Evolutionary conservation across 1,140 invertebrate species (phyloP).

Genomic region (Caenorhabditis brenneri): DNA sequence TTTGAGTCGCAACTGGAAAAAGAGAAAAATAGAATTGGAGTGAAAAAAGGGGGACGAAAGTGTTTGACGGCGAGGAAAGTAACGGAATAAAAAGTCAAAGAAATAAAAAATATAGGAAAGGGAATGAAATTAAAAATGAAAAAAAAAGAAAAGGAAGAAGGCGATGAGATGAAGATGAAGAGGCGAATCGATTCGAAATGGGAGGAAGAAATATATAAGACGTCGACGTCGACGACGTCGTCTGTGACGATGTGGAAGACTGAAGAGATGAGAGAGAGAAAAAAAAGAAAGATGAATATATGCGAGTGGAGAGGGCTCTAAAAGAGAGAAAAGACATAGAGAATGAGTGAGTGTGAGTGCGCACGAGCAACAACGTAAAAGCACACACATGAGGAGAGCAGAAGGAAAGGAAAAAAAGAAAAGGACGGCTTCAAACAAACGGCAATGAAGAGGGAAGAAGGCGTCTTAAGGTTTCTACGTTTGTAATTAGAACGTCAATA

Average conservation of each 20-base stretch:
- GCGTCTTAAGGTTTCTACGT: slow-evolving; percentile 36
- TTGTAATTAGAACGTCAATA: slow-evolving; percentile 42
- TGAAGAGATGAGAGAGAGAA: not conserved
- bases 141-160: not conserved
- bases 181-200: slow-evolving; percentile 38
- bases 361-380: slow-evolving; percentile 36
- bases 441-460: slow-evolving; percentile 23
- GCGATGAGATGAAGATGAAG: slow-evolving; percentile 19
- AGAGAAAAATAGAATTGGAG: not conserved
- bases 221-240: slow-evolving; percentile 34
- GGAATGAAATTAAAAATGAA: not conserved
- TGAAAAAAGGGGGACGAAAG: not conserved
- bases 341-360: slow-evolving; percentile 20
- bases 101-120: not conserved
- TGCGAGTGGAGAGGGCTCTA: slow-evolving; percentile 3
- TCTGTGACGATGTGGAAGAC: slow-evolving; percentile 35
- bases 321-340: slow-evolving; percentile 1
- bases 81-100: not conserved
- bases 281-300: slow-evolving; percentile 35
- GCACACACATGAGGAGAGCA: slow-evolving; percentile 8
- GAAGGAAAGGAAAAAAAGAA: slow-evolving; percentile 12
- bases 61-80: not conserved
- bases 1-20: not conserved
- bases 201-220: slow-evolving; percentile 42
- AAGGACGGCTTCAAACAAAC: slow-evolving; percentile 27